phyloP scores from a whole-genome alignment of 2,113 vertebrate genomes.

The Myrmophylax atrothorax region DNA sequence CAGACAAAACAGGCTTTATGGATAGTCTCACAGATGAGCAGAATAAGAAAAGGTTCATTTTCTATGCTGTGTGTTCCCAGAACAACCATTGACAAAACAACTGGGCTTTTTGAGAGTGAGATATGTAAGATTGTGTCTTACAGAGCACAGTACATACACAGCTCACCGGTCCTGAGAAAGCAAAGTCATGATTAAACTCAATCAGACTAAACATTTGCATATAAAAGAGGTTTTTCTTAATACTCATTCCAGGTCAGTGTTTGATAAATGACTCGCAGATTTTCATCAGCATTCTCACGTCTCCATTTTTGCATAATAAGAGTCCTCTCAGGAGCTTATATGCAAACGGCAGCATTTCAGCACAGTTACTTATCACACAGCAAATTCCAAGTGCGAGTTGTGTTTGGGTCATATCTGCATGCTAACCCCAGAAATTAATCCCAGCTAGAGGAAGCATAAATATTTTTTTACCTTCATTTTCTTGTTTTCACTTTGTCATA shows the following conservation, averaged over 20 bases:
- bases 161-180: neutral
- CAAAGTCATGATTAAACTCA: slow-evolving; percentile 42
- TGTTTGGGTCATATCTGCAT: neutral
- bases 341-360: slow-evolving; percentile 23
- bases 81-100: slow-evolving; percentile 31
- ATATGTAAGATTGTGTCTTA: neutral
- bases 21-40: neutral
- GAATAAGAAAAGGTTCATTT: slow-evolving; percentile 45
- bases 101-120: neutral
- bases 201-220: slow-evolving; percentile 49
- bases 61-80: neutral
- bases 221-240: slow-evolving; percentile 59
- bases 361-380: neutral
- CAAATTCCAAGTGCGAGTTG: neutral
- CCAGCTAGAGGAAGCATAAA: neutral
- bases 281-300: slow-evolving; percentile 48
- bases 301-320: slow-evolving; percentile 47
- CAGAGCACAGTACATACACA: neutral
- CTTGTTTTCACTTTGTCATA: neutral
- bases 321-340: slow-evolving; percentile 11
- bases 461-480: neutral
- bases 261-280: slow-evolving; percentile 54
- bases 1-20: slow-evolving; percentile 23
- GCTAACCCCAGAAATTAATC: slow-evolving; percentile 14
- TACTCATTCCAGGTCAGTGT: slow-evolving; percentile 58